Percentiles rank a stretch among this genome's conserved stretches.
Conservation (phyloP, 64 coral and sea anemone genomes). For the Anthopleura sola region DNA sequence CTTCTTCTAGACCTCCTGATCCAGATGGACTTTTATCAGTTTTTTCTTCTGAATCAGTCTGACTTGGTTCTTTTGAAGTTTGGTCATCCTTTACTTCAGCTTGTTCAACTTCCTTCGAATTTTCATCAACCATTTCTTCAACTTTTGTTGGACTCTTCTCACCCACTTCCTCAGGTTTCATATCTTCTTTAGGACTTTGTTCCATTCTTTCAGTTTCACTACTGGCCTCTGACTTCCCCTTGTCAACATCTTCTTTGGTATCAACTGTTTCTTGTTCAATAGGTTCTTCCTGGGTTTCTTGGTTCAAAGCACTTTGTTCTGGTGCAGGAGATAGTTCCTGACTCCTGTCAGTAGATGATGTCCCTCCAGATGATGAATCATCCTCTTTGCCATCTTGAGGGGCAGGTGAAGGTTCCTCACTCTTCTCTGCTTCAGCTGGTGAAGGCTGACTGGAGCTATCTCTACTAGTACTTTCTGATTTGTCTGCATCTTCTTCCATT, state of each 20-base stretch:
- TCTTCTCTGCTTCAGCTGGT: conserved; percentile 4
- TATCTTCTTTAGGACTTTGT: conserved; percentile 1
- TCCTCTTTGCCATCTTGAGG: conserved; percentile 1
- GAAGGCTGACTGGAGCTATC: neutral
- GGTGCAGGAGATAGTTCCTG: conserved; percentile 2
- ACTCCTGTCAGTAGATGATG: neutral
- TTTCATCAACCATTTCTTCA: conserved; percentile 16
- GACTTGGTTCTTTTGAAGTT: neutral
- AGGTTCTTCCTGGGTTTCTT: neutral
- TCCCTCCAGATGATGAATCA: neutral
- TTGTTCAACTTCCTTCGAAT: neutral
- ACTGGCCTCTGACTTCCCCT: neutral
- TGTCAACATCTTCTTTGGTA: neutral
- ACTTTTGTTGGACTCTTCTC: neutral
- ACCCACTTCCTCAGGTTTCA: neutral
- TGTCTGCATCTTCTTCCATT: neutral
- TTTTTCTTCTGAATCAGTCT: neutral
- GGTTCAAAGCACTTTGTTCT: conserved; percentile 8
- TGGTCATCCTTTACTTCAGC: neutral
- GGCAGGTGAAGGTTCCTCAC: conserved; percentile 19
- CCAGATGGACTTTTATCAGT: conserved; percentile 6
- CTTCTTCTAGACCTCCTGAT: conserved; percentile 5
- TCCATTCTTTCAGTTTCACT: neutral
- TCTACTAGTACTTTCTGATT: neutral
- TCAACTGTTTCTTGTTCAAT: neutral